Evolutionary conservation across 2,797 vertebrate species (phyloP), one percentile per base, ranked within the genome.

Genomic region (Vultur gryphus): DNA sequence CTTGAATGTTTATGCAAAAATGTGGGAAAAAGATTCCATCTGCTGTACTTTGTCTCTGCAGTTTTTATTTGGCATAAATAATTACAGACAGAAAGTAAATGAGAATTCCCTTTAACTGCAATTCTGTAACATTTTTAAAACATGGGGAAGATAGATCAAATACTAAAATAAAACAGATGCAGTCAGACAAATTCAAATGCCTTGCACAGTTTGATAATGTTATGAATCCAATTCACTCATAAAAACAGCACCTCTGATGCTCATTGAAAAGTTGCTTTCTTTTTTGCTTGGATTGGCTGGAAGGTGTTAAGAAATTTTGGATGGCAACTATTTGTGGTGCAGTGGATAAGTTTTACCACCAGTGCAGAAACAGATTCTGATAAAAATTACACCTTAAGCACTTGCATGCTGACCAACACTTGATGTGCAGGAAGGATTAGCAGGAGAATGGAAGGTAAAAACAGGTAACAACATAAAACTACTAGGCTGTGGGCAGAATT

Each of bases 21-120:
- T 61, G 46, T 66, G 70, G 75, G 66, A 3, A 79, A 89, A 92
- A 87, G 28, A 89, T 84, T 89, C 70, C 73, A 54, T 86, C 51
- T 91, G 91, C 43, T 92, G 46, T 90, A 37, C 51, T 91, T 90
- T 76, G 76, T 86, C 57, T 84, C 54, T 81, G 31, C 39, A 89
- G 67, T 12, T 95, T 95, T 95, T 92, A 61, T 94, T 94, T 95
- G 84, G 41, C 48, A 73, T 82, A 88, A 91, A 89, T 93, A 91
- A 81, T 91, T 93, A 70, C 62, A 81, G 46, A 41, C 28, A 71
- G 41, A 78, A 91, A 95, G 90, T 41, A 81, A 91, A 89, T 35
- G 37, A 78, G 35, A 79, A 35, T 76, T 87, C 44, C 33, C 41
- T 89, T 94, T 80, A 85, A 66, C 46, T 82, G 62, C 28, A 80